Evolutionary conservation across 2,797 vertebrate genomes (phyloP), one percentile per base, ranked within the genome.

Genomic region (Siniperca undulata): DNA sequence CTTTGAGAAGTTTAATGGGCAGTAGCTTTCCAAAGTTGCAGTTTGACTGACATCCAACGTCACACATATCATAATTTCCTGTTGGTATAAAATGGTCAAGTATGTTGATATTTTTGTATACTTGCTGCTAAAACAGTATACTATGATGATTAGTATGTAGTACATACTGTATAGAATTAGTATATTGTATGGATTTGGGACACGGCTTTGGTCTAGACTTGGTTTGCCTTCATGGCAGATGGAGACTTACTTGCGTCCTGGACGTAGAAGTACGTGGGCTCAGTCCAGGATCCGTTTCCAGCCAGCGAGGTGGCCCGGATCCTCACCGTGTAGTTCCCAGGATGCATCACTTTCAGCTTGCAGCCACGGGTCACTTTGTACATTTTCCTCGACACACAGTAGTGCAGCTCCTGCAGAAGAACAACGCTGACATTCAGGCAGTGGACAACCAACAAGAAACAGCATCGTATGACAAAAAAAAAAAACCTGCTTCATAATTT

Each of bases 241-340:
- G 7, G 48, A 62, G 5, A 95, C 97, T 96, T 94, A 99, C 98
- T 91, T 5, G 85, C 76, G 50, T 99, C 97, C 0, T 97, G 93
- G 64, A 99, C 96, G 0, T 96, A 97, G 65, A 99, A 98, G 69
- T 97, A 96, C 0, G 95, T 94, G 6, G 97, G 95, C 16, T 98
- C 96, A 0, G 98, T 99, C 98, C 98, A 99, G 0, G 98, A 99
- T 52, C 98, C 98, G 0, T 99, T 99, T 11, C 98, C 98, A 0
- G 98, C 97, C 90, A 99, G 93, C 0, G 98, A 99, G 0, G 98
- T 99, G 59, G 98, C 98, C 22, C 98, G 93, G 34, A 99, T 92
- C 3, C 96, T 94, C 56, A 98, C 97, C 0, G 97, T 97, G 94
- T 99, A 99, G 89, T 99, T 99, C 38, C 98, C 98, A 2, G 98